Evolutionary conservation across 2,888 invertebrate species (phyloP).

Genomic region (Drosophila nigricruria): DNA sequence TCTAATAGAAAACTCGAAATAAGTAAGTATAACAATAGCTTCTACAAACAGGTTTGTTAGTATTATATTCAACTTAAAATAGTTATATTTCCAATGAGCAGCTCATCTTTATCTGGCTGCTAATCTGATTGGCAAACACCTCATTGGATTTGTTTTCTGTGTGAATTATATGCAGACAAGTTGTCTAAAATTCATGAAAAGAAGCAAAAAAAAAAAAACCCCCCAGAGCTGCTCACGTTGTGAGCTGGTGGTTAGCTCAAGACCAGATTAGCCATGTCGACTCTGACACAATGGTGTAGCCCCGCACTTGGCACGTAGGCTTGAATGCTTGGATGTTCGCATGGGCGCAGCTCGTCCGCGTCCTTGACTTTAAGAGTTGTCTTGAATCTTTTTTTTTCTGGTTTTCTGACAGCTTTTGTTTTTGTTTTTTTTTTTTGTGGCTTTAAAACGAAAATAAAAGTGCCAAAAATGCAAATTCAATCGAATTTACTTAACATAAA

Average conservation of each 20-base stretch:
- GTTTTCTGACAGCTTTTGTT: constrained; percentile 30
- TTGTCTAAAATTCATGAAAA: constrained; percentile 30
- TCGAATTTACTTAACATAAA: constrained; percentile 69
- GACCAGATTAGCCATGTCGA: constrained; percentile 33
- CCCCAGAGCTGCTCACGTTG: constrained; percentile 27
- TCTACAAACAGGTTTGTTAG: neutral
- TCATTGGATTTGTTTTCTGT: constrained; percentile 11
- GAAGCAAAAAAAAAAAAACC: constrained; percentile 29
- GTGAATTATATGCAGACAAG: constrained; percentile 27
- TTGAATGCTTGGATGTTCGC: constrained; percentile 17
- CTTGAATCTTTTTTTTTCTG: constrained; percentile 41
- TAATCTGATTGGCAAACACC: constrained; percentile 16
- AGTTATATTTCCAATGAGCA: neutral
- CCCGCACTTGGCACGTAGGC: constrained; percentile 68
- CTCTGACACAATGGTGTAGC: constrained; percentile 62
- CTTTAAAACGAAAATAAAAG: constrained; percentile 64
- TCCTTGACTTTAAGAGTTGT: constrained; percentile 71
- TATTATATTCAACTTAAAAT: neutral
- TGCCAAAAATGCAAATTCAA: constrained; percentile 70
- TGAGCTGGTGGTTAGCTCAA: constrained; percentile 17
- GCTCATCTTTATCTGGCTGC: constrained; percentile 1
- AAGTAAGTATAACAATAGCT: neutral
- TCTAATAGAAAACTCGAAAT: neutral
- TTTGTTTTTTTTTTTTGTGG: constrained; percentile 31
- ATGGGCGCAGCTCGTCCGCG: constrained; percentile 65